Conservation (phyloP, 2,797 vertebrate species). For the Parotocinclus haroldoi region DNA sequence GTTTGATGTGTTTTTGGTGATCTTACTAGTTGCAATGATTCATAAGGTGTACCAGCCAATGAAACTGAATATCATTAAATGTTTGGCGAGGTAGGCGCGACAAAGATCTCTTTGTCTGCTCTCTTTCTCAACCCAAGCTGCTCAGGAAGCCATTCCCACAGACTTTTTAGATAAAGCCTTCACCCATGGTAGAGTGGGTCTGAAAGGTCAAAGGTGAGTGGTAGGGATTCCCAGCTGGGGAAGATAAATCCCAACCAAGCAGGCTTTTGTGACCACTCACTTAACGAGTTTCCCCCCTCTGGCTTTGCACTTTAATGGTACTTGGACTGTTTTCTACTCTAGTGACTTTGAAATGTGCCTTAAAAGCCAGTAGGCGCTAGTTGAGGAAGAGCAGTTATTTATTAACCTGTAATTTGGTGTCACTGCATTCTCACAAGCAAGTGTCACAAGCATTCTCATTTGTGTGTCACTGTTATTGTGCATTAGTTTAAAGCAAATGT, state of each 20-base stretch:
- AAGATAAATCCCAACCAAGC: slow-evolving; percentile 56
- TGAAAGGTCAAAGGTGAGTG: slow-evolving; percentile 52
- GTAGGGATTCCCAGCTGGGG: slow-evolving; percentile 58
- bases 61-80: slow-evolving; percentile 34
- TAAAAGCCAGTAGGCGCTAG: slow-evolving; percentile 4
- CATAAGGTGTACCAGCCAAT: slow-evolving; percentile 26
- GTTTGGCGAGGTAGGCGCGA: slow-evolving; percentile 39
- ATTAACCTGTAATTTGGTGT: neutral
- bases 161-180: slow-evolving; percentile 39
- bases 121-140: slow-evolving; percentile 55
- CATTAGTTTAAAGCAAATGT: too few relatives aligned
- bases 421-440: too few relatives aligned
- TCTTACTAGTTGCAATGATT: neutral
- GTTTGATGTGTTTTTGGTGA: neutral
- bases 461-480: too few relatives aligned
- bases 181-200: slow-evolving; percentile 50
- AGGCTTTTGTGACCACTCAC: slow-evolving; percentile 27
- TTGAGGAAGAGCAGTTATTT: slow-evolving; percentile 1
- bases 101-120: slow-evolving; percentile 63
- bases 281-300: slow-evolving; percentile 32
- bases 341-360: slow-evolving; percentile 8
- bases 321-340: slow-evolving; percentile 3
- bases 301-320: slow-evolving; percentile 12
- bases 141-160: slow-evolving; percentile 58
- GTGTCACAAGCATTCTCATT: neutral